A percentile compares a stretch with the other conserved stretches of the same genome.
These are phyloP conservation scores for Tipula vernalis DNA, from an alignment of 2,888 invertebrate genomes.

Conservation along the genomic window DNA sequence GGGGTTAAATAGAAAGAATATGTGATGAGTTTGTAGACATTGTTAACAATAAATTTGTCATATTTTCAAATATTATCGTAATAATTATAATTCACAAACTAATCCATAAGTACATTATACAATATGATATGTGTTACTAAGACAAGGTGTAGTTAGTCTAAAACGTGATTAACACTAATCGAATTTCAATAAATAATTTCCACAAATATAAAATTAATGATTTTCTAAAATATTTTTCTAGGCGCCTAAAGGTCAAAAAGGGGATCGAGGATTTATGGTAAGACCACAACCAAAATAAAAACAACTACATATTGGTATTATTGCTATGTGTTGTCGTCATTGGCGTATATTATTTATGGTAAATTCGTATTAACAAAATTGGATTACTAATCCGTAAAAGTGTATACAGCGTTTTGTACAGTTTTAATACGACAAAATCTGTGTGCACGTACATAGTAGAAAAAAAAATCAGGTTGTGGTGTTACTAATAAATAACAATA, in stretches of 20 bases:
- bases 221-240: slow-evolving; percentile 35
- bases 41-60: too few relatives aligned
- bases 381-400: slow-evolving; percentile 5
- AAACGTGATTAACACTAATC: not conserved
- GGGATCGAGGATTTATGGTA: slow-evolving; percentile 63
- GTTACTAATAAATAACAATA: not conserved
- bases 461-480: not conserved
- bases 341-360: not conserved
- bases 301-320: not conserved
- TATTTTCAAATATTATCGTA: too few relatives aligned
- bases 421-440: not conserved
- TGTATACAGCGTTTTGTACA: not conserved
- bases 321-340: not conserved
- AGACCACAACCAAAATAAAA: slow-evolving; percentile 30
- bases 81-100: not conserved
- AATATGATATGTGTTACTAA: not conserved
- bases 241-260: slow-evolving; percentile 62
- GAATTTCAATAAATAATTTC: not conserved
- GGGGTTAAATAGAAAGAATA: too few relatives aligned
- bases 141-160: not conserved
- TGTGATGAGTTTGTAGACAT: too few relatives aligned
- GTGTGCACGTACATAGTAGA: not conserved
- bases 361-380: not conserved
- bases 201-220: not conserved
- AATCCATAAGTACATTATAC: not conserved